Base-by-base conservation (phyloP, 2,888 invertebrate species). In the Escarpia spicata region DNA sequence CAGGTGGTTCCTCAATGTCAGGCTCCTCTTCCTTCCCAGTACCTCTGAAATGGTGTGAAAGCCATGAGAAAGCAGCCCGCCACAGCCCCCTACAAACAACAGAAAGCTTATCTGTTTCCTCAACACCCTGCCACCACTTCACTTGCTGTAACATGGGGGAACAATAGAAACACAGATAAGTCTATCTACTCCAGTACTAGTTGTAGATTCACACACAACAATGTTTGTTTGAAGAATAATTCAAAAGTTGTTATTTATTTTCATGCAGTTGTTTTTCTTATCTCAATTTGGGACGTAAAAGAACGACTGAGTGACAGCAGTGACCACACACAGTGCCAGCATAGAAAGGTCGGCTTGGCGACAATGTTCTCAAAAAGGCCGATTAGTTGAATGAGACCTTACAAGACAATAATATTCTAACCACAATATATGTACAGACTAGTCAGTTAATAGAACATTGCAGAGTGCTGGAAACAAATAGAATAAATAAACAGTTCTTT, bases 1-100 rank as follows among this genome's bases (percentile, higher is more conserved):
- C 75, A 26, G 75, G 75, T 75, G 15, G 19, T n/a, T 75, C 75
- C 75, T 26, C 75, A 15, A 26, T 26, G 26, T 15, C 75, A 0
- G 75, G 75, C 26, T 75, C 75, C 75, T 75, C 75, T 75, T 75
- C 26, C 19, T 75, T 75, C 75, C 6, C 10, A 52, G 52, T 12
- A 52, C 94, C 95, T 95, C 96, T 96, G 96, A 96, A 96, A 96
- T 95, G 95, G 94, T 95, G 93, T 95, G 96, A 96, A 94, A 94
- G 90, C 94, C 94, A 94, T 92, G 93, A 94, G 91, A 89, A 92
- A 92, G 94, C 92, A 19, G 92, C 92, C 19, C 92, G 52, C 75
- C 94, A 43, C 89, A 94, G n/a, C 31, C 94, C 93, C 92, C 95
- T 95, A 93, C 91, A 43, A 26, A 44, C 58, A 90, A 92, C 60